phyloP scores from a whole-genome alignment of 2,113 vertebrate genomes.

The Neopipo cinnamomea region DNA sequence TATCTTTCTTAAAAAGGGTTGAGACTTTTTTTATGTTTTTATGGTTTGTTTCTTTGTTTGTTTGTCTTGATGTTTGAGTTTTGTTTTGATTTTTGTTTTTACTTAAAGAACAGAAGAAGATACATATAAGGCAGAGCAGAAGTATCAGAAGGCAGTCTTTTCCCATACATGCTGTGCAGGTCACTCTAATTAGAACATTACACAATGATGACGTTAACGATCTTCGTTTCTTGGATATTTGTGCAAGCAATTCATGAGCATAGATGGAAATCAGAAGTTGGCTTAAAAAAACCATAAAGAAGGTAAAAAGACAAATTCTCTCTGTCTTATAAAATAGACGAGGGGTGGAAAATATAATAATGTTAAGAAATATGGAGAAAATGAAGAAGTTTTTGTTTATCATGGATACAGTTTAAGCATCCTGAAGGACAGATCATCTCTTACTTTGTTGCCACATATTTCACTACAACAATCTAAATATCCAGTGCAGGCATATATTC shows the following conservation, averaged over 20 bases:
- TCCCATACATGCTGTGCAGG: neutral
- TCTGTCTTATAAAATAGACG: neutral
- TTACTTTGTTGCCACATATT: neutral
- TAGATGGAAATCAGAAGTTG: neutral
- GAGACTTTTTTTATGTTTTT: neutral
- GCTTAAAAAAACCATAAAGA: neutral
- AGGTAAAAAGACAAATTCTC: neutral
- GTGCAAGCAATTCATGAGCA: neutral
- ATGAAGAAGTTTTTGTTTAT: neutral
- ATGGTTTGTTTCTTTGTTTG: neutral
- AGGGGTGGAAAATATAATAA: neutral
- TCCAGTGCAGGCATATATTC: neutral
- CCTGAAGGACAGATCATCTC: neutral
- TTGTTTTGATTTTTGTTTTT: neutral
- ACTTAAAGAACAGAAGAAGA: neutral
- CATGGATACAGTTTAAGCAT: neutral
- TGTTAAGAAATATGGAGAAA: neutral
- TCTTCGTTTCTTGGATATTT: neutral
- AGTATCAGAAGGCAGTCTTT: accelerated
- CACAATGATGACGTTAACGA: neutral
- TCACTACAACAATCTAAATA: neutral
- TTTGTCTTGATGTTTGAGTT: neutral
- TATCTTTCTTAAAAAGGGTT: neutral
- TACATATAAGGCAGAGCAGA: neutral
- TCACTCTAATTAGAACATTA: neutral